phyloP scores from a whole-genome alignment of 2,888 invertebrate species.

The Boloria euphrosyne region DNA sequence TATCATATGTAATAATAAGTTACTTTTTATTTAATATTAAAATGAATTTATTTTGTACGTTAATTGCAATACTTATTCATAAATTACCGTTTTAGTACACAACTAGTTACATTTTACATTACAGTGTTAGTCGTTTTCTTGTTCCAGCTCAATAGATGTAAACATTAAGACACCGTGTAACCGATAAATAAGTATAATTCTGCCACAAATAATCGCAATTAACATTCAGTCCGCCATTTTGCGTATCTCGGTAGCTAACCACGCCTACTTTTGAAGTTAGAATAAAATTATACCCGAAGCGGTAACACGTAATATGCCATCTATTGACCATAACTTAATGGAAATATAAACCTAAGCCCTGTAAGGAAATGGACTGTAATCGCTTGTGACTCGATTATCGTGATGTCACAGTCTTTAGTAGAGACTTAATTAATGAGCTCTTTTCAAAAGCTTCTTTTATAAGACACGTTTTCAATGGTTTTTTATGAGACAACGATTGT shows the following conservation, averaged over 20 bases:
- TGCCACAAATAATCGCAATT: slow-evolving; percentile 63
- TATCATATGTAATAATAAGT: too few species aligned
- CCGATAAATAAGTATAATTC: slow-evolving; percentile 41
- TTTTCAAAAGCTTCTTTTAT: slow-evolving; percentile 32
- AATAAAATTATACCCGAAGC: slow-evolving; percentile 43
- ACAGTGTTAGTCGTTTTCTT: too few species aligned
- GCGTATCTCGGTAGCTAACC: slow-evolving; percentile 66
- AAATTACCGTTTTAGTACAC: too few species aligned
- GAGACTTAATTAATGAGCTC: slow-evolving; percentile 36
- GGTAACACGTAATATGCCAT: slow-evolving; percentile 28
- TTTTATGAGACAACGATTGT: slow-evolving; percentile 26
- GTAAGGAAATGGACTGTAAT: slow-evolving; percentile 21
- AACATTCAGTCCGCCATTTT: slow-evolving; percentile 61
- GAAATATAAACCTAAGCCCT: slow-evolving; percentile 25
- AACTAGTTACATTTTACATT: too few species aligned
- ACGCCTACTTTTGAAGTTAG: slow-evolving; percentile 57
- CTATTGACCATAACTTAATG: slow-evolving; percentile 25
- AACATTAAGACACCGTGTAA: neutral
- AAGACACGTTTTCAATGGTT: slow-evolving; percentile 19
- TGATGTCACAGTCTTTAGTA: slow-evolving; percentile 36
- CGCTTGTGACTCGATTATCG: slow-evolving; percentile 24
- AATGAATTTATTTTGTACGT: too few species aligned
- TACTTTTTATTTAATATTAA: too few species aligned
- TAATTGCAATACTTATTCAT: too few species aligned
- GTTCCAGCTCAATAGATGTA: neutral